Percentiles rank a stretch among this genome's conserved stretches.
phyloP scores from a whole-genome alignment of 2,797 vertebrate genomes.

The Huso huso region DNA sequence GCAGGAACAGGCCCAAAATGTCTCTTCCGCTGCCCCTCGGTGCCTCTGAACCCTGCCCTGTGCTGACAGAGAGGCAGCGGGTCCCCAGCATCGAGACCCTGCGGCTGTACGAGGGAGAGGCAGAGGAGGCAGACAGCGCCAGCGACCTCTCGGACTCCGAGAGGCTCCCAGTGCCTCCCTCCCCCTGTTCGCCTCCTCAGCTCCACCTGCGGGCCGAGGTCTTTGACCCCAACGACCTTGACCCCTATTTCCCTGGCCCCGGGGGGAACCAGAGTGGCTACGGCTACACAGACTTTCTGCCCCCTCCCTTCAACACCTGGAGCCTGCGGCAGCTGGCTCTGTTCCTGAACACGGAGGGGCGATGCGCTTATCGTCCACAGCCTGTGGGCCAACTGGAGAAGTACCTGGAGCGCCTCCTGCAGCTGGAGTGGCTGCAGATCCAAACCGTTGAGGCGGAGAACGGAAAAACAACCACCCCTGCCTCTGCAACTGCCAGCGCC shows the following conservation, averaged over 20 bases:
- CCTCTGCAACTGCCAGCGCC: background rate
- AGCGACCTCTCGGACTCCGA: constrained; percentile 85
- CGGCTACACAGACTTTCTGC: constrained; percentile 78
- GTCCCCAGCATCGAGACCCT: constrained; percentile 41
- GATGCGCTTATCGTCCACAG: constrained; percentile 32
- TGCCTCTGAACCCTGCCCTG: constrained; percentile 35
- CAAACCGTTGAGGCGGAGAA: constrained; percentile 67
- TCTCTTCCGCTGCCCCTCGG: constrained; percentile 59
- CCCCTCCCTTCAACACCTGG: constrained; percentile 82
- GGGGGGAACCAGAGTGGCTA: constrained; percentile 28
- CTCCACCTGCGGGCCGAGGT: constrained; percentile 78
- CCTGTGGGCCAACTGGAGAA: constrained; percentile 60
- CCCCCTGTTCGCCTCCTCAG: constrained; percentile 63
- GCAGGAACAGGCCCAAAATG: constrained; percentile 52
- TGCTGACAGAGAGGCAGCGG: constrained; percentile 15
- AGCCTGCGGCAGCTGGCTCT: constrained; percentile 68
- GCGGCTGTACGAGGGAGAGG: constrained; percentile 59
- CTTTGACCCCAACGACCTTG: constrained; percentile 44
- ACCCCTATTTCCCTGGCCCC: constrained; percentile 32
- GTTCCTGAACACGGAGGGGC: constrained; percentile 61
- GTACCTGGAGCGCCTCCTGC: constrained; percentile 72
- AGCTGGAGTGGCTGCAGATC: constrained; percentile 78
- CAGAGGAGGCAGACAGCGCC: constrained; percentile 75
- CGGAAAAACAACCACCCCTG: constrained; percentile 31
- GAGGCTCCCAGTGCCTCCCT: constrained; percentile 47